Evolutionary conservation across 1,140 invertebrate species (phyloP).

Genomic region (Galendromus occidentalis): DNA sequence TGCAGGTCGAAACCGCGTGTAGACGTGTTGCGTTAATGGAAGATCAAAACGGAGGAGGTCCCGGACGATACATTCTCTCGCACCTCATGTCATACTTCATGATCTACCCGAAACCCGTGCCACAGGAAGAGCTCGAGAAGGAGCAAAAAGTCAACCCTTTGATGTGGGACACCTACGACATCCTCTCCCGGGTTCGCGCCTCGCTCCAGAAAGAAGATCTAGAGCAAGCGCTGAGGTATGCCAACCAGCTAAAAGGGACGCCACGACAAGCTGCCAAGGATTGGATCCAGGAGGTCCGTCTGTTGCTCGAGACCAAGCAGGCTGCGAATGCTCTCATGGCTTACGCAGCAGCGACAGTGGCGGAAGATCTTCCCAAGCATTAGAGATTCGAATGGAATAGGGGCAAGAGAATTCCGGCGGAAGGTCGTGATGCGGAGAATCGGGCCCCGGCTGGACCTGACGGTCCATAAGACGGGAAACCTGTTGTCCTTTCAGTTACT

Average conservation of each 20-base stretch:
- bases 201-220: conserved; percentile 67
- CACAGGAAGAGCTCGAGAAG: conserved; percentile 27
- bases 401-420: too few relatives aligned
- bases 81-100: conserved; percentile 50
- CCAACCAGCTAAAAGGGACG: conserved; percentile 69
- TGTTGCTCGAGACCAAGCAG: conserved; percentile 70
- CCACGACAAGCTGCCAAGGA: conserved; percentile 52
- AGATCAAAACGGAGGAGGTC: conserved; percentile 43
- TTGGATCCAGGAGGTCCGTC: conserved; percentile 65
- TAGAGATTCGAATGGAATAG: not conserved
- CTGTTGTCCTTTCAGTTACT: not conserved
- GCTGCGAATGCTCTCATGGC: conserved; percentile 64
- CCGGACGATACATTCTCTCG: conserved; percentile 63
- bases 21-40: conserved; percentile 59
- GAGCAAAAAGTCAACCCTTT: conserved; percentile 26
- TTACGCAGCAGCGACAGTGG: conserved; percentile 39
- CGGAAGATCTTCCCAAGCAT: conserved; percentile 20
- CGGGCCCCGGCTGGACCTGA: too few relatives aligned
- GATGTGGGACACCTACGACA: conserved; percentile 58
- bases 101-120: conserved; percentile 24
- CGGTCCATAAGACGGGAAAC: too few relatives aligned
- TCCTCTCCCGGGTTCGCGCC: conserved; percentile 61
- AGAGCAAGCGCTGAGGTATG: conserved; percentile 58
- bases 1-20: conserved; percentile 22
- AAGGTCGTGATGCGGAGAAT: too few relatives aligned